Conservation (phyloP, 2,888 invertebrate species). For the Mystacides longicornis region DNA sequence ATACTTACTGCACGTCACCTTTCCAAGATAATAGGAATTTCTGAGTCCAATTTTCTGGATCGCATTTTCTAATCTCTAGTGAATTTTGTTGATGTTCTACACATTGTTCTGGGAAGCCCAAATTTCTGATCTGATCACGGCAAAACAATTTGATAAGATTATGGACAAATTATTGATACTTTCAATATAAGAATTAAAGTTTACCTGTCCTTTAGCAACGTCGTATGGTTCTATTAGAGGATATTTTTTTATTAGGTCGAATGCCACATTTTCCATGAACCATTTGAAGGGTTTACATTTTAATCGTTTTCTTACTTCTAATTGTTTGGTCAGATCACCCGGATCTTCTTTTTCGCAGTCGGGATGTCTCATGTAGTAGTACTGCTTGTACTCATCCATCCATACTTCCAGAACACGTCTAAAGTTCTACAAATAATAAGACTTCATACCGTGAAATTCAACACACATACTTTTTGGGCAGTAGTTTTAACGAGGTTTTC, state of each 20-base stretch:
- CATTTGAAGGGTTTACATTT: constrained; percentile 89
- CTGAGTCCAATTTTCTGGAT: constrained; percentile 35
- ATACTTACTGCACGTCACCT: constrained; percentile 58
- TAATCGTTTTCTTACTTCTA: constrained; percentile 60
- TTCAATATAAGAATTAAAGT: neutral
- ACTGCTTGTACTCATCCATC: constrained; percentile 96
- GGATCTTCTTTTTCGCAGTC: constrained; percentile 65
- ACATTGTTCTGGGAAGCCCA: neutral
- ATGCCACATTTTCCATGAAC: constrained; percentile 90
- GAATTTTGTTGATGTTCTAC: neutral
- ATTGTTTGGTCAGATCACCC: constrained; percentile 75
- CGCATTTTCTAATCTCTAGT: constrained; percentile 7
- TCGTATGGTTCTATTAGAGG: constrained; percentile 81
- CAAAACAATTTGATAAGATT: no score
- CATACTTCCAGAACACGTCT: constrained; percentile 91
- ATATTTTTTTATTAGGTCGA: constrained; percentile 78
- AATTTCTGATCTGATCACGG: neutral
- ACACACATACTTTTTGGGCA: neutral
- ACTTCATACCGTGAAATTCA: neutral
- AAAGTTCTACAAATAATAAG: constrained; percentile 59
- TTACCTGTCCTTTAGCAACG: constrained; percentile 71
- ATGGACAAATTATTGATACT: neutral
- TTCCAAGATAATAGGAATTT: constrained; percentile 69
- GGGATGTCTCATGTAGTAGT: constrained; percentile 71
- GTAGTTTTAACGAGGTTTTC: neutral